Base-by-base conservation (phyloP, 2,113 vertebrate genomes). In the Eurypyga helias region DNA sequence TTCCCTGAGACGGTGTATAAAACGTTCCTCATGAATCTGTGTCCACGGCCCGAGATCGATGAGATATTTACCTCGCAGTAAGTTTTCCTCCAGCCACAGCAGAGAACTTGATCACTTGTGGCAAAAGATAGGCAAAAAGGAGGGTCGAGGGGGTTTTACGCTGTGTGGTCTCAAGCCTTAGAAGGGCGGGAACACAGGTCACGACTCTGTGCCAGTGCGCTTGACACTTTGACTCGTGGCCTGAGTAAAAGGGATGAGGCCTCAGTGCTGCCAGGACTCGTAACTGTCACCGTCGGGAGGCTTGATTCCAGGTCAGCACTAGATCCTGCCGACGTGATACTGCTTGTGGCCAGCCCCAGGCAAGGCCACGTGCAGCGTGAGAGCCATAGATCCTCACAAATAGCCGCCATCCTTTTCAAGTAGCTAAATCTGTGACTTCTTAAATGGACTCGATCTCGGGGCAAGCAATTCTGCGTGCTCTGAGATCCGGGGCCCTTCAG, bases 41-140 rank as follows among this genome's bases (percentile, higher is more conserved):
- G 99, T 95, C 99, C 99, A 43, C 98, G 99, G 65, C 99, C 99
- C 5, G 99, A 99, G 96, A 99, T 99, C 64, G 98, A 99, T 17
- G 99, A 99, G 97, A 99, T 99, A 97, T 99, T 99, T 96, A 99
- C 99, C 34, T 98, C 98, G 25, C 99, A 99, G 99, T 99, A 97
- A 99, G 99, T 98, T 70, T 93, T 57, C 51, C 23, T 91, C 11
- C 5, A 55, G 43, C 36, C 58, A 20, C 45, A 60, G 49, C 41
- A 58, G 15, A 79, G 48, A 70, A 81, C 29, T 54, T 45, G 28
- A 34, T 73, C 52, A 84, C 51, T 23, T 49, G 15, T 76, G 52
- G 57, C 31, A 41, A 31, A 79, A 90, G 38, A 60, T 1, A 33
- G 49, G 51, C 13, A 66, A 29, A 62, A 34, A 45, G 58, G 36